Evolutionary conservation across 2,888 invertebrate genomes (phyloP), one percentile per base, ranked within the genome.

Genomic region (Aleiodes alternator): DNA sequence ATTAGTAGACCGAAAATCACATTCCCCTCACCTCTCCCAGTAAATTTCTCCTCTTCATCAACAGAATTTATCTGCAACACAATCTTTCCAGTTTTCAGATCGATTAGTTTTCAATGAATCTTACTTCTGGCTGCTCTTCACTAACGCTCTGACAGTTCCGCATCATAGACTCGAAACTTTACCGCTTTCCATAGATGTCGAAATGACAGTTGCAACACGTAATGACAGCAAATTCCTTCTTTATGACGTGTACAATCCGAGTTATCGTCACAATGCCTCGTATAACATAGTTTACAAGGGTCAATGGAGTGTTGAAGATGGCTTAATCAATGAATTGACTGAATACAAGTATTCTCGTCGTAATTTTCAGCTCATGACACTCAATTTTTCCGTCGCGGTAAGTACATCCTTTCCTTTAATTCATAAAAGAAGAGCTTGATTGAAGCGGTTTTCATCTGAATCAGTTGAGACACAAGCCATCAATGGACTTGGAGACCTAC

Each of bases 401-500:
- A 12, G 81, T 79, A 69, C 0, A 2, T 34, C 34, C 34, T 34
- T 3, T 6, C 3, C 6, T 34, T 34, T 34, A 34, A 6, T 34
- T 38, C 7, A 11, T 9, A 14, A 23, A 34, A n/a, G 6, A 34
- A 38, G 14, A 56, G 23, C 31, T 64, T 9, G 6, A 6, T 16
- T 56, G 31, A 12, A 12, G 23, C 38, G 11, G 29, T 48, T 5
- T n/a, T 31, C 7, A 14, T 50, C 23, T 61, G 69, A 11, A 76
- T 64, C 70, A 87, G 86, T 43, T 85, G 9, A 78, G 80, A 72
- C 80, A 85, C 78, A 74, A 79, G n/a, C 79, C 84, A 9, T 69
- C 79, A 50, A 76, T 80, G 5, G 84, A 85, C 71, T 79, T 84
- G 12, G 53, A 72, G 55, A 84, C 82, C 70, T 94, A 93, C 82